Conservation (phyloP, 2,888 invertebrate species). For the Hypena proboscidalis region DNA sequence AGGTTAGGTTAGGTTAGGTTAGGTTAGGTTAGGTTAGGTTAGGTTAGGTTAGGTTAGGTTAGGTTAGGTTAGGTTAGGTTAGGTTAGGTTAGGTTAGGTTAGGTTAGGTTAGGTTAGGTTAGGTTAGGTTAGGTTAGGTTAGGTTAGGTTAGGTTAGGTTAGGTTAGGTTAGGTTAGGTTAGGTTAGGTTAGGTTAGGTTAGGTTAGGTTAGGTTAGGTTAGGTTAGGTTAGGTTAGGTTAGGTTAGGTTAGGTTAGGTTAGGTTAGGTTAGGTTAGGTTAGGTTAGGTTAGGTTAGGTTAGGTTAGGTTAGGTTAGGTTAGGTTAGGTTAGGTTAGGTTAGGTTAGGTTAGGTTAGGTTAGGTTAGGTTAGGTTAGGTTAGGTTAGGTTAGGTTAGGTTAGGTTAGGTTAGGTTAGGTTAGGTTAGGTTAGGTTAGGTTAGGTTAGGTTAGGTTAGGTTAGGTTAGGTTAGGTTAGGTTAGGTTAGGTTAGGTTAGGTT, state of each 20-base stretch:
- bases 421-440: slow-evolving; percentile 20
- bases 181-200: slow-evolving; percentile 20
- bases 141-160: slow-evolving; percentile 27
- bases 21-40: slow-evolving; percentile 21
- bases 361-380: slow-evolving; percentile 13
- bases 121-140: slow-evolving; percentile 22
- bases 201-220: slow-evolving; percentile 17
- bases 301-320: slow-evolving; percentile 9
- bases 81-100: slow-evolving; percentile 35
- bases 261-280: slow-evolving; percentile 21
- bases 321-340: slow-evolving; percentile 18
- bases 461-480: slow-evolving; percentile 11
- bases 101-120: slow-evolving; percentile 21
- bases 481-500: slow-evolving; percentile 13
- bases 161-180: slow-evolving; percentile 31
- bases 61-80: slow-evolving; percentile 39
- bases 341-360: slow-evolving; percentile 14
- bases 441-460: slow-evolving; percentile 18
- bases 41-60: slow-evolving; percentile 31
- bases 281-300: slow-evolving; percentile 15
- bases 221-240: slow-evolving; percentile 16
- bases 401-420: slow-evolving; percentile 20
- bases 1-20: slow-evolving; percentile 36
- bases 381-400: slow-evolving; percentile 20
- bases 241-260: slow-evolving; percentile 17